Conservation (phyloP, 2,113 vertebrate genomes). For the Cranoglanis bouderius region DNA sequence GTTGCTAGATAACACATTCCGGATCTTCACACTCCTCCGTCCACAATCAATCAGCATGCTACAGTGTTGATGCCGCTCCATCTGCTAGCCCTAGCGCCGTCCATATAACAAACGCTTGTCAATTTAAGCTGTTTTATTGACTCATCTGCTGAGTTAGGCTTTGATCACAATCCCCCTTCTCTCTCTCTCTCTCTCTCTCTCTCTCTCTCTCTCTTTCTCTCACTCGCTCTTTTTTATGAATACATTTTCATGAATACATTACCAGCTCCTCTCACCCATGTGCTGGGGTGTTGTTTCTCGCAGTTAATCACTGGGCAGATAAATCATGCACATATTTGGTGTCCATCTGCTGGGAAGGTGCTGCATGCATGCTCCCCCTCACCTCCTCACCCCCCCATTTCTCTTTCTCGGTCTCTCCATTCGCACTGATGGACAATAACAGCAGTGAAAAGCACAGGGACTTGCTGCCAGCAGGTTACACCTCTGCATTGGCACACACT, state of each 20-base stretch:
- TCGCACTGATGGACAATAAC: conserved; percentile 59
- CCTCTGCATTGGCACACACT: conserved; percentile 54
- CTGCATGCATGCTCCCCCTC: conserved; percentile 59
- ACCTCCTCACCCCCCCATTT: conserved; percentile 20
- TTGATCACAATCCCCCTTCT: conserved; percentile 68
- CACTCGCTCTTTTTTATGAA: conserved; percentile 68
- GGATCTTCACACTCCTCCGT: conserved; percentile 59
- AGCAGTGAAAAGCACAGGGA: conserved; percentile 51
- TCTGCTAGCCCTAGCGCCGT: conserved; percentile 70
- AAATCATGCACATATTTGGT: conserved; percentile 76
- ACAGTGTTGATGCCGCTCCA: conserved; percentile 67
- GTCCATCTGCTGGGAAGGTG: conserved; percentile 78
- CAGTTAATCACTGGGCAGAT: conserved; percentile 76
- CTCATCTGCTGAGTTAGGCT: conserved; percentile 70
- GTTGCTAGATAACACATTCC: conserved; percentile 55
- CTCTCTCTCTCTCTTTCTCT: conserved; percentile 50
- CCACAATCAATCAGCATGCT: conserved; percentile 61
- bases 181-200: conserved; percentile 40
- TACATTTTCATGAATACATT: conserved; percentile 79
- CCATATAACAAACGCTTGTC: conserved; percentile 72
- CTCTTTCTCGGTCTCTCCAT: conserved; percentile 29
- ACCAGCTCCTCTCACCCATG: conserved; percentile 66
- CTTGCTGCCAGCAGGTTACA: conserved; percentile 53
- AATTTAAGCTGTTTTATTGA: conserved; percentile 73
- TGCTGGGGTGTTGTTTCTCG: conserved; percentile 76